Conservation (phyloP, 2,888 invertebrate genomes). For the Sesia bembeciformis region DNA sequence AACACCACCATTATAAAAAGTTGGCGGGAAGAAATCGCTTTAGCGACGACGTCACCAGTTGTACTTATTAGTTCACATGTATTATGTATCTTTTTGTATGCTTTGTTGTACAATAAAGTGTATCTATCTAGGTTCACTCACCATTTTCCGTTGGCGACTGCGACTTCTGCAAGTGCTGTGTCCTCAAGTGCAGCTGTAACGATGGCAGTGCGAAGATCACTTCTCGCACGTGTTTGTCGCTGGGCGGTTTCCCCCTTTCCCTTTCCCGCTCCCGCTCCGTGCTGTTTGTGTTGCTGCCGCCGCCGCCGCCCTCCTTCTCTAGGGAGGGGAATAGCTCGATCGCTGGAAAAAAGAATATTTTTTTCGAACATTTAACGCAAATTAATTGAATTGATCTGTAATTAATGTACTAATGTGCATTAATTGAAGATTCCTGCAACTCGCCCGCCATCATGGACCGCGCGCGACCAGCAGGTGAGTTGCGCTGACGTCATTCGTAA, state of each 20-base stretch:
- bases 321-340: conserved; percentile 93
- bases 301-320: conserved; percentile 77
- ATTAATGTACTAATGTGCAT: no score
- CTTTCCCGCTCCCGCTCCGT: conserved; percentile 69
- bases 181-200: conserved; percentile 92
- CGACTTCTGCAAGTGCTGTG: conserved; percentile 89
- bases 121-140: conserved; percentile 4
- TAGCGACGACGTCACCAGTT: no score
- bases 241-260: conserved; percentile 74
- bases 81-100: no score
- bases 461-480: no score
- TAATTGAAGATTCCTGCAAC: no score
- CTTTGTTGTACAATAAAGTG: no score
- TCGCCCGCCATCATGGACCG: no score
- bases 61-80: no score
- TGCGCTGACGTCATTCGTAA: no score
- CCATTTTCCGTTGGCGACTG: conserved; percentile 79
- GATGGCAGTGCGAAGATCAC: conserved; percentile 97
- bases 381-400: no score
- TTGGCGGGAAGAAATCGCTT: no score
- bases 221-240: conserved; percentile 84
- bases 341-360: conserved; percentile 60
- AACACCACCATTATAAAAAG: no score
- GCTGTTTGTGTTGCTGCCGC: conserved; percentile 29
- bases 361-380: background rate